phyloP scores from a whole-genome alignment of 2,888 invertebrate species.

The Pachliopta kotzebuea region DNA sequence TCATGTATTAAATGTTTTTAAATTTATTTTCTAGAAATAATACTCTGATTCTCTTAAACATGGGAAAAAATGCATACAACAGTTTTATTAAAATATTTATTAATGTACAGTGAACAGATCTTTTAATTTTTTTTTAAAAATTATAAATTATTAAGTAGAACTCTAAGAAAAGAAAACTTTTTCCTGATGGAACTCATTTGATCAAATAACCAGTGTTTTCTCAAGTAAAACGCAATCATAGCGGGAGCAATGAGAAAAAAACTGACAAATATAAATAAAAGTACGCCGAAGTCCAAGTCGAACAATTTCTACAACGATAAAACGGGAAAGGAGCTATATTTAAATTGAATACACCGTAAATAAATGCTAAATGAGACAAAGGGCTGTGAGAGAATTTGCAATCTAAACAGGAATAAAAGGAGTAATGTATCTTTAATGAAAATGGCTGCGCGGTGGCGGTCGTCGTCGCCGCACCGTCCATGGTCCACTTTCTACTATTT shows the following conservation, averaged over 20 bases:
- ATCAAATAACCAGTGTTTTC: slow-evolving; percentile 25
- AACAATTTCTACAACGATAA: slow-evolving; percentile 67
- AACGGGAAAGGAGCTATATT: slow-evolving; percentile 71
- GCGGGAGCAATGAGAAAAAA: slow-evolving; percentile 55
- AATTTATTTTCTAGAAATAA: no score
- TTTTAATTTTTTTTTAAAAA: no score
- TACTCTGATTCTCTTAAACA: no score
- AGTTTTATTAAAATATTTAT: no score
- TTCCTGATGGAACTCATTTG: slow-evolving; percentile 16
- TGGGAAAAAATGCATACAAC: no score
- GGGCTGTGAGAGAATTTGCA: slow-evolving; percentile 68
- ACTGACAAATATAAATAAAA: slow-evolving; percentile 68
- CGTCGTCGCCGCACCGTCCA: slow-evolving; percentile 36
- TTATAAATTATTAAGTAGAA: background rate
- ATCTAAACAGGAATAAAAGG: slow-evolving; percentile 72
- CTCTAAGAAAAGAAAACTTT: background rate
- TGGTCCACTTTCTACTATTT: slow-evolving; percentile 40
- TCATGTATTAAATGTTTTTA: no score
- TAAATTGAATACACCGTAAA: slow-evolving; percentile 77
- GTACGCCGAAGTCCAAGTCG: slow-evolving; percentile 56
- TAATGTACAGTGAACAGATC: no score
- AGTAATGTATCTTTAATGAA: slow-evolving; percentile 72
- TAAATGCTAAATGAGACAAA: slow-evolving; percentile 78
- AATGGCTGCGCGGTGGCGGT: slow-evolving; percentile 44
- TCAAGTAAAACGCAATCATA: slow-evolving; percentile 42